Evolutionary conservation across 2,113 vertebrate species (phyloP), one percentile per base, ranked within the genome.

Genomic region (Rhinoptilus africanus): DNA sequence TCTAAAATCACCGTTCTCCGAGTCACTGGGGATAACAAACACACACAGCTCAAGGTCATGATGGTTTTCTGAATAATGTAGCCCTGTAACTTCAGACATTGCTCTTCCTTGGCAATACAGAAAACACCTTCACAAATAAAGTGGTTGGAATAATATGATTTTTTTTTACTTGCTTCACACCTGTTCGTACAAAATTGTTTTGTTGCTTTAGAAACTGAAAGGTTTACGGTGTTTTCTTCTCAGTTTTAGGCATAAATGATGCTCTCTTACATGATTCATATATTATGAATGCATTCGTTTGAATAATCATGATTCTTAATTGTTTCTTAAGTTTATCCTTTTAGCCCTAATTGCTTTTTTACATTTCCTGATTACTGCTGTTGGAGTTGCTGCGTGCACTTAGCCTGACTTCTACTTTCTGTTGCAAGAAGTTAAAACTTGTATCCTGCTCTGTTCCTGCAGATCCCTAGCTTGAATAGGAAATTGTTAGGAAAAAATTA

Each of bases 111-210:
- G 62, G 86, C 90, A 56, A 16, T 48, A 41, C 73, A 90, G 93
- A 50, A 83, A 86, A 87, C 48, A 50, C 81, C 69, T 77, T 32
- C 71, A 47, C 76, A 78, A 96, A 96, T 90, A 96, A 93, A 96
- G 41, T 41, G 28, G 95, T 93, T 95, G 91, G 88, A 95, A 68
- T 91, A 94, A 88, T 26, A 37, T 0, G 6, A 76, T 77, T 60
- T 26, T 53, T 96, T 95, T 87, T 93, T 19, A 95, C 73, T 78
- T 53, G 43, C 48, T 91, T 87, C 64, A 71, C 35, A 74, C 54
- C 30, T 86, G 35, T 69, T 89, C 64, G 73, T 92, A 48, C 18
- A 66, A 69, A 94, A 35, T 37, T 54, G 26, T 60, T 53, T 3
- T 35, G 32, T 53, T 60, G 67, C 66, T 64, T 59, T 63, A 76